Evolutionary conservation across 2,888 invertebrate species (phyloP).

Genomic region (Apamea crenata): DNA sequence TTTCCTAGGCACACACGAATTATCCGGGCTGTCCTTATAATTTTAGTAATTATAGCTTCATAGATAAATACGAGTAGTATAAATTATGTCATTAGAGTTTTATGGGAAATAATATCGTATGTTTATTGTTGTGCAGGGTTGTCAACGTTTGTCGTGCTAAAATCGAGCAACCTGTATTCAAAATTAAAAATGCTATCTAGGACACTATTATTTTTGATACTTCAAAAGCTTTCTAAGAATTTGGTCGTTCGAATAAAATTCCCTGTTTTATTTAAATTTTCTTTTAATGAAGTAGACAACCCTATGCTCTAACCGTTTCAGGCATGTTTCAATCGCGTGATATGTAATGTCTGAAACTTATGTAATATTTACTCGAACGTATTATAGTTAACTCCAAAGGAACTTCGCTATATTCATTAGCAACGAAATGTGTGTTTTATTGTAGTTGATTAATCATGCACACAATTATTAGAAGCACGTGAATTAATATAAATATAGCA

Average conservation of each 20-base stretch:
- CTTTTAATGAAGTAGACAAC: conserved; percentile 4
- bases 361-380: conserved; percentile 26
- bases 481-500: neutral
- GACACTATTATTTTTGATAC: neutral
- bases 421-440: conserved; percentile 14
- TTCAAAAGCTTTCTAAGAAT: neutral
- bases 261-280: neutral
- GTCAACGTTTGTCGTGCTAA: neutral
- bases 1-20: conserved; percentile 43
- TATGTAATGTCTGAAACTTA: conserved; percentile 37
- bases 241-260: too few relatives aligned
- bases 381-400: neutral
- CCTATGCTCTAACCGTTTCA: conserved; percentile 2
- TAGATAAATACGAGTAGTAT: conserved; percentile 4
- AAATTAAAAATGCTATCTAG: neutral
- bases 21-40: conserved; percentile 41
- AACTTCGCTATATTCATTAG: conserved; percentile 11
- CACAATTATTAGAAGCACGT: neutral
- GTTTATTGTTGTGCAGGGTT: neutral
- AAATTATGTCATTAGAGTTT: conserved; percentile 8
- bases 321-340: conserved; percentile 39
- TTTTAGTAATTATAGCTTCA: conserved; percentile 22
- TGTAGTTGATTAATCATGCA: neutral
- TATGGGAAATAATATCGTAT: neutral
- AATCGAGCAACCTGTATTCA: neutral